Evolutionary conservation across 1,140 invertebrate species (phyloP), one percentile per base, ranked within the genome.

Genomic region (Wiebesia pumilae): DNA sequence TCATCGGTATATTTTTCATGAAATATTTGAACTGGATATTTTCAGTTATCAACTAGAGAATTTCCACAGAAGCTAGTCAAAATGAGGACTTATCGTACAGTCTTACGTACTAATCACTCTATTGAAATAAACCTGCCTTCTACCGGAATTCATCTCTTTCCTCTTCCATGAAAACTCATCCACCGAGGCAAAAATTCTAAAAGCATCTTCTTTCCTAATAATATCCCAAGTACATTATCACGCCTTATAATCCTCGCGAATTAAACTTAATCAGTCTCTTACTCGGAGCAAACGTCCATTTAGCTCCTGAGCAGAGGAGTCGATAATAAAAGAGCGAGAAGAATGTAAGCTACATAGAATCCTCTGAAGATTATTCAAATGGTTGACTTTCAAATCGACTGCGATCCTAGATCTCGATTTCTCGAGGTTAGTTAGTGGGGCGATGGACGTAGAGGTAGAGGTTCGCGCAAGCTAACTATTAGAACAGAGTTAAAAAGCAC

Each of bases 401-500:
- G 21, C 19, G n/a, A 71, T 71, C 54, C 47, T 40, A 43, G 24
- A 51, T 69, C 80, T 73, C 69, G 14, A 24, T 40, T 73, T 40
- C 35, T 21, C 16, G 38, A 10, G 24, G 38, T 75, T 75, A 75
- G 71, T 43, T 43, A 43, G 38, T 12, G 79, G 38, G 33, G 24
- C 3, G 40, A 7, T 4, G 73, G 9, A 62, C 58, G 3, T 9
- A 16, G 24, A 77, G 9, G 30, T 7, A 0, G 40, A 12, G 47
- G 27, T 27, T 12, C 12, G 24, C 47, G 54, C 33, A 40, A 21
- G 33, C n/a, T 33, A 89, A 90, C 90, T 90, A 91, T 91, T 91
- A 89, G 86, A 80, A 77, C 83, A 84, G 79, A 91, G 88, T 91
- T 89, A 82, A 87, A 89, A 90, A 89, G 88, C 89, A 88, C 85